phyloP scores from a whole-genome alignment of 1,140 invertebrate genomes.

The Mamestra configurata region DNA sequence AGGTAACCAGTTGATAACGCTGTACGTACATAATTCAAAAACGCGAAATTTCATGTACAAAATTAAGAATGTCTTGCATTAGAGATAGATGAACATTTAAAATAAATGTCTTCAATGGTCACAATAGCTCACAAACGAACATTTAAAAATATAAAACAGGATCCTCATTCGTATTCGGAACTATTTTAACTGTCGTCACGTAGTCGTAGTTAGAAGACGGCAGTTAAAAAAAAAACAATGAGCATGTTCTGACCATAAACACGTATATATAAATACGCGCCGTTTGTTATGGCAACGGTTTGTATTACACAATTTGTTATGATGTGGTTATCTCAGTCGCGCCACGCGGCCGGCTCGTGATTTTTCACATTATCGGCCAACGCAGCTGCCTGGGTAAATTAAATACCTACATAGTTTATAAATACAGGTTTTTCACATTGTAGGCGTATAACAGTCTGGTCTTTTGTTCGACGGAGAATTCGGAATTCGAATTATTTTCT shows the following conservation, averaged over 20 bases:
- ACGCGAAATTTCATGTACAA: no score
- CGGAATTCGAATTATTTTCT: neutral
- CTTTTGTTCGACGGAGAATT: neutral
- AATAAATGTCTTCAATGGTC: no score
- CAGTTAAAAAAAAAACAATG: constrained; percentile 17
- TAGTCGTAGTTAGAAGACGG: neutral
- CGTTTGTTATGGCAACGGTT: constrained; percentile 29
- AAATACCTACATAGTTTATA: constrained; percentile 33
- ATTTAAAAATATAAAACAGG: neutral
- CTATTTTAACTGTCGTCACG: neutral
- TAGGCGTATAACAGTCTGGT: neutral
- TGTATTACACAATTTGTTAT: constrained; percentile 42
- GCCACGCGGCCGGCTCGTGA: constrained; percentile 30
- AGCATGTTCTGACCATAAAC: neutral
- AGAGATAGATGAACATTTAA: no score
- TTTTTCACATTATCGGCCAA: constrained; percentile 30
- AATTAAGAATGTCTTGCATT: no score
- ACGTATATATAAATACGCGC: neutral
- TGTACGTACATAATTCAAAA: no score
- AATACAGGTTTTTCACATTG: constrained; percentile 12
- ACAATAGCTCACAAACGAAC: neutral
- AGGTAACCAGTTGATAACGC: no score
- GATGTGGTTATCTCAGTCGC: constrained; percentile 45
- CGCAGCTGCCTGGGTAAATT: constrained; percentile 20
- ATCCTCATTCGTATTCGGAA: neutral